Base-by-base conservation (phyloP, 2,113 vertebrate genomes). In the Butorides virescens region DNA sequence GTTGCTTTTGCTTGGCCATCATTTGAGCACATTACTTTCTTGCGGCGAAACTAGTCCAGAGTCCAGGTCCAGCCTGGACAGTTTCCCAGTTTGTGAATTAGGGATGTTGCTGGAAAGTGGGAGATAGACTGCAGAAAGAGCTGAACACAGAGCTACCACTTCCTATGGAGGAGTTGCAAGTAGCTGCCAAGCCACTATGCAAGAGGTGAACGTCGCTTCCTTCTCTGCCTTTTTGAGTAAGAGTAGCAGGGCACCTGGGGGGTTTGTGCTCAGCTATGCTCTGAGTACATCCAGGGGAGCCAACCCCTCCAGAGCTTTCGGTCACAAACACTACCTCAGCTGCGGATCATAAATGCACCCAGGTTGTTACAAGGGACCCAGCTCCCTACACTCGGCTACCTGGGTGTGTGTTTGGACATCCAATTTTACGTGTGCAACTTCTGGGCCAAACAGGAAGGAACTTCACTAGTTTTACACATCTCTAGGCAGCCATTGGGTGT, bases 21-120 rank as follows among this genome's bases (percentile, higher is more conserved):
- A 61, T 68, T 85, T 94, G 56, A 88, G 77, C 82, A 86, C 29
- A 53, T 73, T 59, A 27, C 29, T 86, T 90, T 39, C 79, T 86
- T 58, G 25, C 36, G 67, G 42, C 77, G 87, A 61, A 76, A 62
- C 59, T 34, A 83, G 58, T 73, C 63, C 53, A 36, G 36, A 66
- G 39, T 59, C 56, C 61, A 67, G 66, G 44, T 75, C 70, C 65
- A 88, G 37, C 46, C 66, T 91, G 90, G 90, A 81, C 7, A 49
- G 8, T 32, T 86, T 90, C 88, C 75, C 46, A 46, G 71, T 52
- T 81, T 42, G 11, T 86, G 61, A 87, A 46, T 77, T 70, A 32
- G 11, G 46, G 68, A 58, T 74, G 9, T 50, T 87, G 34, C 59
- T 94, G 59, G 21, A 71, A 92, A 91, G 12, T 18, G 9, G n/a